Evolutionary conservation across 2,113 vertebrate species (phyloP).

Genomic region (Hydropotes inermis): DNA sequence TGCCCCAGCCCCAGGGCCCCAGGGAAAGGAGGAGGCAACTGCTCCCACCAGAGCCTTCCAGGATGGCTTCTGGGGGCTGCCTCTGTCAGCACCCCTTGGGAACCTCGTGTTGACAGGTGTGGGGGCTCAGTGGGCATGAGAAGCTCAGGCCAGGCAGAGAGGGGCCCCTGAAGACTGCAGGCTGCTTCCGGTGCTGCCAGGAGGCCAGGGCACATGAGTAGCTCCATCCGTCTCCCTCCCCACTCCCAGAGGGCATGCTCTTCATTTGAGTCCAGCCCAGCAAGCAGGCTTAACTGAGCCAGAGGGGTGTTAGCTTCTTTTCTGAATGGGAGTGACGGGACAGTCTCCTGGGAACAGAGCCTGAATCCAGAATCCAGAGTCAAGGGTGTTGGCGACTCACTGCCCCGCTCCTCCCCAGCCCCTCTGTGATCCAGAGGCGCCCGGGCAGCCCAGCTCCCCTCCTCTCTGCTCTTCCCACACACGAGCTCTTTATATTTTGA

Average conservation of each 20-base stretch:
- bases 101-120: not conserved
- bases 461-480: accelerated
- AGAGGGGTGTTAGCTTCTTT: not conserved
- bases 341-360: not conserved
- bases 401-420: not conserved
- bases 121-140: no score
- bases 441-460: not conserved
- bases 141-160: not conserved
- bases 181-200: not conserved
- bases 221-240: not conserved
- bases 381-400: not conserved
- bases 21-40: not conserved
- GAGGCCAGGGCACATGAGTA: not conserved
- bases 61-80: not conserved
- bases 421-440: not conserved
- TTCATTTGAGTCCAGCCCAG: not conserved
- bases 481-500: not conserved
- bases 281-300: not conserved
- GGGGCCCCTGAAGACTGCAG: not conserved
- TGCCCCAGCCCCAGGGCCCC: not conserved
- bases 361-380: not conserved
- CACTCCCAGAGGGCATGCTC: not conserved
- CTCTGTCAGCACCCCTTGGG: not conserved
- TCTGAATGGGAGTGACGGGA: not conserved
- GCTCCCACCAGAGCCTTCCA: not conserved